Conservation (phyloP, 2,113 vertebrate genomes). For the Climacteris rufus region DNA sequence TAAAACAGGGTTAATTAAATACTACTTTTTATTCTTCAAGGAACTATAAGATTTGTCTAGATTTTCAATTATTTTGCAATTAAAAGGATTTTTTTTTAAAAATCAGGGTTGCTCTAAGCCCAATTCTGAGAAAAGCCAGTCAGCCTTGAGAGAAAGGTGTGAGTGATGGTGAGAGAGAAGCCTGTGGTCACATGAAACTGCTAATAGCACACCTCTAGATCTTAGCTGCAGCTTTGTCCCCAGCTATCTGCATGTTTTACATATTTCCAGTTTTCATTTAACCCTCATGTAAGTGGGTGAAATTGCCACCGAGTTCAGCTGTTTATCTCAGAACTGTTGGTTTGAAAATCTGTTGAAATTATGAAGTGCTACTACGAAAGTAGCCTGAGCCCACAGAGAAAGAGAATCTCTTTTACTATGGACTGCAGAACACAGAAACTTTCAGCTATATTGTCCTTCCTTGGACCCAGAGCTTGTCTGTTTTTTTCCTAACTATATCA, state of each 20-base stretch:
- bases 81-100: background rate
- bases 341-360: background rate
- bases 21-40: background rate
- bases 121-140: background rate
- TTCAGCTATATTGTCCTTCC: background rate
- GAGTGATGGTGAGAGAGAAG: background rate
- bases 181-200: background rate
- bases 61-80: background rate
- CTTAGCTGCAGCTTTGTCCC: background rate
- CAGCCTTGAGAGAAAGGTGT: background rate
- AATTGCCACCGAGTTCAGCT: background rate
- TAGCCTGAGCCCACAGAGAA: background rate
- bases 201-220: background rate
- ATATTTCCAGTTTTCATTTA: background rate
- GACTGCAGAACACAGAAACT: background rate
- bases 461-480: background rate
- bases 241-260: background rate
- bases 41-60: background rate
- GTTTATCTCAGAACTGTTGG: background rate
- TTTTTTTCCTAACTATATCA: background rate
- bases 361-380: fast-evolving
- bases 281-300: background rate
- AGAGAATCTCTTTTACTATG: background rate
- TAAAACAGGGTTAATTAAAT: background rate
- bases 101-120: background rate